phyloP scores from a whole-genome alignment of 2,113 vertebrate genomes.

The Girardinichthys multiradiatus region DNA sequence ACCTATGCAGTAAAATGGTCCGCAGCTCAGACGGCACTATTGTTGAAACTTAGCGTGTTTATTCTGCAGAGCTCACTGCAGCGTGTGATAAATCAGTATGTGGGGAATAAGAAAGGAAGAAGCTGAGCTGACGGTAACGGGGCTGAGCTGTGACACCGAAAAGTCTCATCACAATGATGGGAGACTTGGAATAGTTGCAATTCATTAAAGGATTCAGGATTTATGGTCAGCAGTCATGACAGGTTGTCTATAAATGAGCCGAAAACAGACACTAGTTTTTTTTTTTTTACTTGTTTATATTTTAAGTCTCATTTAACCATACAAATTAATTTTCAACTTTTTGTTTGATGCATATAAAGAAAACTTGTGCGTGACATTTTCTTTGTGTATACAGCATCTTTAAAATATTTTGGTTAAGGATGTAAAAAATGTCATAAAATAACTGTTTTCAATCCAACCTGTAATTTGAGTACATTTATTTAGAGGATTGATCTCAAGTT shows the following conservation, averaged over 20 bases:
- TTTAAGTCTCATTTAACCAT: not conserved
- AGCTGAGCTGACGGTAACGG: slow-evolving; percentile 56
- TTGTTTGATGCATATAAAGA: not conserved
- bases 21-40: slow-evolving; percentile 35
- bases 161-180: not conserved
- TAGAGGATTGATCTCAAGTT: too few relatives aligned
- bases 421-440: not conserved
- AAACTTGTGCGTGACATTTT: not conserved
- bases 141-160: slow-evolving; percentile 32
- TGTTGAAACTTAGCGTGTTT: slow-evolving; percentile 21
- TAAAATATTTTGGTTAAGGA: not conserved
- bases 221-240: slow-evolving; percentile 30
- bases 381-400: not conserved
- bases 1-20: slow-evolving; percentile 33
- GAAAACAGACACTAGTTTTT: not conserved
- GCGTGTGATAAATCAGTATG: slow-evolving; percentile 38
- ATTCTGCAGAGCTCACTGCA: slow-evolving; percentile 35
- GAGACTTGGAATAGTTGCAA: slow-evolving; percentile 5
- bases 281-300: not conserved
- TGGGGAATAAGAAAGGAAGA: slow-evolving; percentile 47
- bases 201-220: slow-evolving; percentile 28
- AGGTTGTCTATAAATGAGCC: slow-evolving; percentile 24
- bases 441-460: too few relatives aligned
- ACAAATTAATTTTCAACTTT: too few relatives aligned
- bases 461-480: too few relatives aligned